Base-by-base conservation (phyloP, 2,888 invertebrate species). In the Cactoblastis cactorum region DNA sequence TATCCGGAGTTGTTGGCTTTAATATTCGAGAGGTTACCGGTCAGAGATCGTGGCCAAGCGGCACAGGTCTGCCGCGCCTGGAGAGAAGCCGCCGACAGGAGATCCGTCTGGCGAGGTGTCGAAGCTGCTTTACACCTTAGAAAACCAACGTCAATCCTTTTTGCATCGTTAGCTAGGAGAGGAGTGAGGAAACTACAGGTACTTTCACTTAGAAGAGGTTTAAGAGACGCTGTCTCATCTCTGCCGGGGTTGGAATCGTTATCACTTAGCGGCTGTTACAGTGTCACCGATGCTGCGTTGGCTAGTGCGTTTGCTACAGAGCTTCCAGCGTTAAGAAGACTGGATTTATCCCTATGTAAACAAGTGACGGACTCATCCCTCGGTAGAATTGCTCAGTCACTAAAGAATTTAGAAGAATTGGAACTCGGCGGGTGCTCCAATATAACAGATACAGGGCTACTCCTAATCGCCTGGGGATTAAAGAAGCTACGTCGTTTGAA, bases 291-390 rank as follows among this genome's bases (percentile, higher is more conserved):
- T 79, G 90, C 93, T 41, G 95, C 95, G 45, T 89, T 98, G 54
- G 93, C 94, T 37, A 95, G 95, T 67, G 97, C 97, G 2, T 95
- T 98, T 69, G 92, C 93, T 41, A 91, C 92, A 8, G 95, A 96
- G 61, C 90, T 95, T 58, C 94, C 95, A 48, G 92, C 94, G 32
- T 88, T 98, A 49, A 94, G 94, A 57, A 92, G 94, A 63, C 91
- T 98, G 56, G 96, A 98, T 80, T 91, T 98, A 49, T 97, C 97
- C 41, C 88, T 98, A 53, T 98, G 98, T 88, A 98, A 98, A 82
- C 97, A 97, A 90, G 95, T 98, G 54, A 96, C 97, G n/a, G 98
- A 98, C 81, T 94, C 94, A 22, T 95, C 96, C 48, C 91, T 98
- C 19, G 94, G 94, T 14, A 91, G 95, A 69, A 97, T 98, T 82